phyloP scores from a whole-genome alignment of 2,113 vertebrate genomes.

The Panthera leo region DNA sequence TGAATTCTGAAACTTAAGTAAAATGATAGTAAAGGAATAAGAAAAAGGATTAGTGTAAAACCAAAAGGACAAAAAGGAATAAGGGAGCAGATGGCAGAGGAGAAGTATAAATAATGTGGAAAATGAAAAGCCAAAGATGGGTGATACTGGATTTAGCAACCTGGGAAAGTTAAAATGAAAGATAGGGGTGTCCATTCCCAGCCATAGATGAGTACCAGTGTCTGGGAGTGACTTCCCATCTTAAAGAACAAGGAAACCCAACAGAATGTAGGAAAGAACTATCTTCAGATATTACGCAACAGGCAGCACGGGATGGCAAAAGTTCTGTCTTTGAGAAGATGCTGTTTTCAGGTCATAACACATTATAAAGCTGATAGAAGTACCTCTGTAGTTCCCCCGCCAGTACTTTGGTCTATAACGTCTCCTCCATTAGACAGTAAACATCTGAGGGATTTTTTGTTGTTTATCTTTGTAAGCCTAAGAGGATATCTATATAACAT shows the following conservation, averaged over 20 bases:
- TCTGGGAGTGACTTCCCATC: neutral
- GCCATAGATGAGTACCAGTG: no score
- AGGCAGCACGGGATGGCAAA: neutral
- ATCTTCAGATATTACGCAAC: neutral
- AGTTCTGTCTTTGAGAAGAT: neutral
- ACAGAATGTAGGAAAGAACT: neutral
- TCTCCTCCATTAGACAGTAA: neutral
- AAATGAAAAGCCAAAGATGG: neutral
- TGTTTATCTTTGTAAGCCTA: neutral
- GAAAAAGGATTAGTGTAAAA: neutral
- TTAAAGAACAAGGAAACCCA: neutral
- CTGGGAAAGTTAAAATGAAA: neutral
- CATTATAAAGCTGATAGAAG: neutral
- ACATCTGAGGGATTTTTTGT: neutral
- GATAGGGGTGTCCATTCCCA: neutral
- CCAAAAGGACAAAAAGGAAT: neutral
- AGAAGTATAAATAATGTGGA: neutral
- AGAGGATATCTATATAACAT: neutral
- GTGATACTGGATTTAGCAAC: neutral
- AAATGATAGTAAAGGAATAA: neutral
- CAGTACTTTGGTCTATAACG: neutral
- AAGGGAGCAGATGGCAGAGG: neutral
- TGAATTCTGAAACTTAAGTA: neutral
- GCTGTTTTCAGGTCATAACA: neutral
- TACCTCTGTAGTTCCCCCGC: neutral